Evolutionary conservation across 2,797 vertebrate species (phyloP), one percentile per base, ranked within the genome.

Genomic region (Atherinosoma microstoma): DNA sequence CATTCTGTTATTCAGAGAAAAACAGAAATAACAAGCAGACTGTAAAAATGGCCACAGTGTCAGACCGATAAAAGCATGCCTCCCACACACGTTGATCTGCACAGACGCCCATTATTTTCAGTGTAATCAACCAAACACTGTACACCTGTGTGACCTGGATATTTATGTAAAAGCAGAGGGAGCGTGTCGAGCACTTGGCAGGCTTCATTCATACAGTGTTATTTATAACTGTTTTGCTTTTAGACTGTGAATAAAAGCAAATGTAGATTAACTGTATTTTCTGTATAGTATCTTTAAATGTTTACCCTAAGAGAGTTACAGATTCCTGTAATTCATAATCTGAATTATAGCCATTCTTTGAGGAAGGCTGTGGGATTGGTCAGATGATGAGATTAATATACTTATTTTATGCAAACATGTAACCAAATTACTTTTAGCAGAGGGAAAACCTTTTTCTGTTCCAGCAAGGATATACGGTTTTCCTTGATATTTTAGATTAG

Each of bases 401-500:
- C 4, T 36, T 10, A 16, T 42, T 15, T 3, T 9, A 15, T 15
- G 13, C 13, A 2, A 40, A 40, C 13, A 40, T 40, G 13, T 38
- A 38, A 38, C 36, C 36, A 38, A 5, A 38, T 35, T 58, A 35
- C 32, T 36, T 32, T 35, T 35, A 9, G 56, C 32, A 58, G 34
- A 32, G 35, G 9, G 3, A 35, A 22, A 59, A 36, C 20, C 34
- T n/a, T 10, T 1, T 7, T 36, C 1, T 22, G 20, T 11, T 58
- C 57, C 57, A 58, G 32, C 57, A 35, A 10, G 56, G 32, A 58
- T n/a, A n/a, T n/a, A n/a, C n/a, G n/a, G n/a, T n/a, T n/a, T n/a
- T n/a, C n/a, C 3, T 16, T 38, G 1, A 11, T 38, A 38, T 38
- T 38, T 32, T 34, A 30, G 8, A 18, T 58, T 3, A 10, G 16